Conservation (phyloP, 2,888 invertebrate species). For the Eupelmus urozonus region DNA sequence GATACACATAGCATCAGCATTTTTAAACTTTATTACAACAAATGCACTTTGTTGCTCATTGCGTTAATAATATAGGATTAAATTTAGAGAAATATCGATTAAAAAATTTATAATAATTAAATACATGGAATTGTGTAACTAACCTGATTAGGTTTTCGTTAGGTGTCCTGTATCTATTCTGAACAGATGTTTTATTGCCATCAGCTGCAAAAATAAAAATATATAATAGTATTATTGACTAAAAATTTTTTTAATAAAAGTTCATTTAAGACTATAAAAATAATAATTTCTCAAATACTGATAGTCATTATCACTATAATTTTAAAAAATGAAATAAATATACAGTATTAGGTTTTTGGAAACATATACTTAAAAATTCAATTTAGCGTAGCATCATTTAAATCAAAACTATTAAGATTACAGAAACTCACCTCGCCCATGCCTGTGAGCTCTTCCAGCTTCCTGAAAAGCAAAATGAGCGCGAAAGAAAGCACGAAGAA, state of each 20-base stretch:
- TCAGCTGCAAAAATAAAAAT: conserved; percentile 70
- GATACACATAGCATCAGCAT: conserved; percentile 29
- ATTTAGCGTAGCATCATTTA: no score
- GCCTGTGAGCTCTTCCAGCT: conserved; percentile 86
- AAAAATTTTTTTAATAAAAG: conserved; percentile 1
- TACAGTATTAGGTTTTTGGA: not conserved
- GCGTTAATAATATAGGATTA: not conserved
- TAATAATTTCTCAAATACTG: conserved; percentile 5
- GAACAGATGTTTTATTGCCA: conserved; percentile 78
- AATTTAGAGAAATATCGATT: no score
- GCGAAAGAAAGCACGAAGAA: conserved; percentile 93
- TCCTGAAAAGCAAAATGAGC: conserved; percentile 94
- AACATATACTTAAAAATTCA: conserved; percentile 20
- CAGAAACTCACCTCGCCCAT: conserved; percentile 78
- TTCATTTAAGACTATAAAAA: conserved; percentile 27
- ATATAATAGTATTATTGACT: not conserved
- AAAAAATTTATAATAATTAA: no score
- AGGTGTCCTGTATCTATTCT: conserved; percentile 82
- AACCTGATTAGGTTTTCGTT: conserved; percentile 87
- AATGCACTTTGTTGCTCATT: conserved; percentile 28
- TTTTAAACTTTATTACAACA: conserved; percentile 27
- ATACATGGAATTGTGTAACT: conserved; percentile 63
- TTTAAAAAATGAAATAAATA: not conserved
- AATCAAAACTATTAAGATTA: conserved; percentile 13
- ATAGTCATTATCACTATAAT: no score